A percentile compares a stretch with the other conserved stretches of the same genome.
These are phyloP conservation scores for Xiphorhynchus erythropygius DNA, from an alignment of 2,797 vertebrate genomes.

Conservation along the genomic window DNA sequence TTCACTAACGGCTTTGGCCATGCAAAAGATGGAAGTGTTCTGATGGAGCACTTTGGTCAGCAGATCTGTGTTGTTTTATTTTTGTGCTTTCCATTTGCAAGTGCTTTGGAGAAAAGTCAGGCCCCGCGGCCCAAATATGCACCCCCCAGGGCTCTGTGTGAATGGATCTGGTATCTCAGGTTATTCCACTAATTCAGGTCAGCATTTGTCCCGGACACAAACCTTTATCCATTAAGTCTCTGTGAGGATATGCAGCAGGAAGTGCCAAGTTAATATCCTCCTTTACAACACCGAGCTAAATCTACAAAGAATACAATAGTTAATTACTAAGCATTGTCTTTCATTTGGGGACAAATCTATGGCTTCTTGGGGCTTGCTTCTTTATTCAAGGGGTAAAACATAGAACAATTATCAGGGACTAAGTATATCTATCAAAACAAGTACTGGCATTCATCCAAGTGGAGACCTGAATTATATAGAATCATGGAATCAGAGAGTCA, in stretches of 20 bases:
- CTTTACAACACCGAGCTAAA: not conserved
- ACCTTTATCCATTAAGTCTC: slow-evolving; percentile 8
- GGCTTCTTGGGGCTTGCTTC: not conserved
- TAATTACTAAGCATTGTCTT: slow-evolving; percentile 32
- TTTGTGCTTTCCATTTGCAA: not conserved
- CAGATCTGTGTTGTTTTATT: not conserved
- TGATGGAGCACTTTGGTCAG: not conserved
- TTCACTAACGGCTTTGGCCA: not conserved
- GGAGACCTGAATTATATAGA: not conserved
- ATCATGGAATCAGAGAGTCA: not conserved
- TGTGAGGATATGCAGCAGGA: not conserved
- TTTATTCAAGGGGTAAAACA: not conserved
- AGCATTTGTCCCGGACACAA: not conserved
- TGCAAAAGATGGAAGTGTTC: not conserved
- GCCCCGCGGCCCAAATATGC: not conserved
- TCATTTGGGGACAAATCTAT: not conserved
- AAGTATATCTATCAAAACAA: not conserved
- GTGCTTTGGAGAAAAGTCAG: not conserved
- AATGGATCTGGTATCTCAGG: slow-evolving; percentile 7
- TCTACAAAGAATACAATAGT: not conserved
- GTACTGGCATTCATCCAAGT: not conserved
- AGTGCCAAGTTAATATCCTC: not conserved
- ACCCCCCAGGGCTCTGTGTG: not conserved
- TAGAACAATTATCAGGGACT: not conserved
- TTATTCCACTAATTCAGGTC: slow-evolving; percentile 31